Conservation (phyloP, 2,113 vertebrate genomes). For the Stomatorhinus ivindoensis region DNA sequence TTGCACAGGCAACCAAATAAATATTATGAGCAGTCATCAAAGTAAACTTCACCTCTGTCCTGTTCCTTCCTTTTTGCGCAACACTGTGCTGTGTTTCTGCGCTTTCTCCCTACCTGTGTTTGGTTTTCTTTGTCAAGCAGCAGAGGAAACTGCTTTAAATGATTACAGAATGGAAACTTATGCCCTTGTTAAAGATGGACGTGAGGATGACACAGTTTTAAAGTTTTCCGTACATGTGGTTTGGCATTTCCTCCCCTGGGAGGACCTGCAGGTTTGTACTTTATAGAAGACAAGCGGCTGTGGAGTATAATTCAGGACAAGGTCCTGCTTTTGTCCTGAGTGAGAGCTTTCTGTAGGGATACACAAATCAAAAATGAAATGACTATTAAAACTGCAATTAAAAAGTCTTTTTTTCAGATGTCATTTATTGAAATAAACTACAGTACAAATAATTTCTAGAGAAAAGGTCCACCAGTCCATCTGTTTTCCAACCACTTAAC, state of each 20-base stretch:
- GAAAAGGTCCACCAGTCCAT: not conserved
- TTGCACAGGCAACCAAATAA: slow-evolving; percentile 32
- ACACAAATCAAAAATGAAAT: not conserved
- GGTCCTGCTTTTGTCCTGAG: not conserved
- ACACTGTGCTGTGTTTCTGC: not conserved
- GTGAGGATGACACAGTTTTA: not conserved
- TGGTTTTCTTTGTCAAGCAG: not conserved
- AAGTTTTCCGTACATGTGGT: not conserved
- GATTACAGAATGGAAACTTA: not conserved
- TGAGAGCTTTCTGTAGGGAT: not conserved
- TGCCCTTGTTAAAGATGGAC: not conserved
- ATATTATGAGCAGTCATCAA: not conserved
- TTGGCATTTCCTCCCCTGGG: not conserved
- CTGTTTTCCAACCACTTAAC: not conserved
- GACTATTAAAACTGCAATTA: not conserved
- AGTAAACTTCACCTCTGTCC: not conserved
- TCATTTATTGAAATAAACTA: not conserved
- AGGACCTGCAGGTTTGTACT: not conserved
- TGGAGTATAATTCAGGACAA: not conserved
- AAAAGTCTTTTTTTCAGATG: not conserved
- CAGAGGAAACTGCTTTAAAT: not conserved
- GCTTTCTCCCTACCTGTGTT: not conserved
- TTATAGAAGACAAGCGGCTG: not conserved
- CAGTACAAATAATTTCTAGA: not conserved
- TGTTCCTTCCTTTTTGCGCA: not conserved